phyloP scores from a whole-genome alignment of 2,113 vertebrate genomes.

The Malurus melanocephalus region DNA sequence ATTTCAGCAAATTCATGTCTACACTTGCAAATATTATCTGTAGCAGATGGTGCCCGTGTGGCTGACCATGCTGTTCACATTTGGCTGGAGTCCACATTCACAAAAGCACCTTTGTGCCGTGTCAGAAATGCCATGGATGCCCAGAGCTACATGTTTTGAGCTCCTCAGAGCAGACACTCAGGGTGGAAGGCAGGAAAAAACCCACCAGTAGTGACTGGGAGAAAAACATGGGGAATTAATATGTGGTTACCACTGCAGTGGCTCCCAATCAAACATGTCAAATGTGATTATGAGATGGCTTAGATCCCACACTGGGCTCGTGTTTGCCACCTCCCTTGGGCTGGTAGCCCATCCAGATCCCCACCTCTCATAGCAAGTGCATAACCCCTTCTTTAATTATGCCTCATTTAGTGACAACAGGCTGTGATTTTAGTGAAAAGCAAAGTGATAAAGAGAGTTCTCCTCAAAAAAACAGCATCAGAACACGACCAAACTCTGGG shows the following conservation, averaged over 20 bases:
- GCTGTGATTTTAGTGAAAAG: neutral
- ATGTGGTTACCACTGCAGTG: neutral
- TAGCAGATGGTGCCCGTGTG: neutral
- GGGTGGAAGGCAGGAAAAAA: neutral
- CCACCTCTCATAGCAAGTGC: neutral
- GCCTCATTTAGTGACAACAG: neutral
- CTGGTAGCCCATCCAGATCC: neutral
- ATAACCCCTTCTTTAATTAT: neutral
- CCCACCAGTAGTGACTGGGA: neutral
- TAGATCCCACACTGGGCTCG: neutral
- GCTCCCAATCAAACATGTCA: neutral
- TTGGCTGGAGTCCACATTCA: neutral
- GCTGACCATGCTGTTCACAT: neutral
- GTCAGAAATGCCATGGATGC: accelerated
- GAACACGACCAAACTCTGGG: neutral
- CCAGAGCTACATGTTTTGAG: accelerated
- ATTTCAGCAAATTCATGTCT: neutral
- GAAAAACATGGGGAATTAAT: neutral
- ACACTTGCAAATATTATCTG: neutral
- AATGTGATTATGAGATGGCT: neutral
- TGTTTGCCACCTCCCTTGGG: neutral
- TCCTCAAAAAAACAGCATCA: neutral
- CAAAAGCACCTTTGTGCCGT: neutral
- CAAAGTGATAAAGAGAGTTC: neutral
- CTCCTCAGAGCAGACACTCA: neutral